Evolutionary conservation across 2,113 vertebrate genomes (phyloP).

Genomic region (Eleginops maclovinus): DNA sequence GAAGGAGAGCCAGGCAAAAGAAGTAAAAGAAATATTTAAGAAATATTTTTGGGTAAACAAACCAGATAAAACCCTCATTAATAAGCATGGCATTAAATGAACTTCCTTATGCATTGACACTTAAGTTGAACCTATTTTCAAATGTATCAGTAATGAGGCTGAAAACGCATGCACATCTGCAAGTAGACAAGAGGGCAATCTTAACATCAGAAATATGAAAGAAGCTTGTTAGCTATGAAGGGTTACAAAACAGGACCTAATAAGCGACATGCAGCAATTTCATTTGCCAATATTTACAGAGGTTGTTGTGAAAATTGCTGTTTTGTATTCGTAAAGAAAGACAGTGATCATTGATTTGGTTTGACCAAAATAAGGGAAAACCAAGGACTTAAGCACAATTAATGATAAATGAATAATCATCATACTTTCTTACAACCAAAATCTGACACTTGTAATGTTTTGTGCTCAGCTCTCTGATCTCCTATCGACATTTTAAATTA

Average conservation of each 20-base stretch:
- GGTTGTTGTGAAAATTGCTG: neutral
- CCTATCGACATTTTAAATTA: constrained; percentile 26
- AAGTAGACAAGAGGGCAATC: neutral
- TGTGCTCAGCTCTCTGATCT: constrained; percentile 1
- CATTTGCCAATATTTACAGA: neutral
- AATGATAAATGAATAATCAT: neutral
- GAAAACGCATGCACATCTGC: neutral
- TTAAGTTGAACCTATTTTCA: neutral
- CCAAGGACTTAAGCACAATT: neutral
- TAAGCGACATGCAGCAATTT: neutral
- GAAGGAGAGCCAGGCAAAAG: constrained; percentile 35
- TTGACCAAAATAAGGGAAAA: constrained; percentile 6
- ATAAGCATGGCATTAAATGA: neutral
- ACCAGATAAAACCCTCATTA: neutral
- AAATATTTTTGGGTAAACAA: constrained; percentile 29
- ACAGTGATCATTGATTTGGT: neutral
- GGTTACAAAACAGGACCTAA: neutral
- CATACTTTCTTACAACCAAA: neutral
- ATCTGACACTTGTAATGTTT: neutral
- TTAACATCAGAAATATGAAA: neutral
- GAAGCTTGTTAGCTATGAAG: neutral
- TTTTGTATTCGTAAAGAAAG: neutral
- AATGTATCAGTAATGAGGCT: neutral
- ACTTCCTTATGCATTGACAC: neutral
- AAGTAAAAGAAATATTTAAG: constrained; percentile 16